Conservation (phyloP, 1,140 invertebrate species). For the Drosophila arawakana region DNA sequence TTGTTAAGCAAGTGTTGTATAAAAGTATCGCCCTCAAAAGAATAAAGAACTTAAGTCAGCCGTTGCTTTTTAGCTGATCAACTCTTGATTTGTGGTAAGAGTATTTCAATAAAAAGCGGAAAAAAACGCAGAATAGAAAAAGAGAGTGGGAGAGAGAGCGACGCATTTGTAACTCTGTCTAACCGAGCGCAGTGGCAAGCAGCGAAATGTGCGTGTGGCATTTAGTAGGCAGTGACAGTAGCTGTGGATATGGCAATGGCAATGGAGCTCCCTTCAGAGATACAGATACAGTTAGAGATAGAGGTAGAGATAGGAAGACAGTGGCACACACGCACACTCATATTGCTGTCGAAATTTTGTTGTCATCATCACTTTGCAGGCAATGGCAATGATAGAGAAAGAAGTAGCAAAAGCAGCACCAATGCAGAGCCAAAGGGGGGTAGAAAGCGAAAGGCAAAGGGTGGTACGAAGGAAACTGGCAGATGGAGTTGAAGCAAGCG, state of each 20-base stretch:
- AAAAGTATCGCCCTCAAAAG: too few species aligned
- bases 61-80: too few species aligned
- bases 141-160: conserved; percentile 29
- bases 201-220: conserved; percentile 76
- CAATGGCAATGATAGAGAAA: conserved; percentile 20
- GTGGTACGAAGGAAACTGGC: not conserved
- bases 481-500: conserved; percentile 35
- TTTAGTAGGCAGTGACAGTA: conserved; percentile 41
- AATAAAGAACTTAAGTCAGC: too few species aligned
- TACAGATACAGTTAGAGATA: conserved; percentile 24
- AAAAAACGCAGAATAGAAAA: not conserved
- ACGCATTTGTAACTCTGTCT: conserved; percentile 78
- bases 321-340: conserved; percentile 32
- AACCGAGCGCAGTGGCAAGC: conserved; percentile 59
- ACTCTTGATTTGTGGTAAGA: not conserved
- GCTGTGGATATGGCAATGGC: conserved; percentile 4
- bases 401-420: not conserved
- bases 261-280: conserved; percentile 3
- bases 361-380: conserved; percentile 80
- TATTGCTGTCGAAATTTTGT: conserved; percentile 70
- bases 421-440: not conserved
- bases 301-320: conserved; percentile 32
- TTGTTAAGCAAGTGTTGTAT: too few species aligned
- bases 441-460: not conserved
- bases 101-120: conserved; percentile 3